phyloP scores from a whole-genome alignment of 1,140 invertebrate genomes.

The Amphibalanus amphitrite region DNA sequence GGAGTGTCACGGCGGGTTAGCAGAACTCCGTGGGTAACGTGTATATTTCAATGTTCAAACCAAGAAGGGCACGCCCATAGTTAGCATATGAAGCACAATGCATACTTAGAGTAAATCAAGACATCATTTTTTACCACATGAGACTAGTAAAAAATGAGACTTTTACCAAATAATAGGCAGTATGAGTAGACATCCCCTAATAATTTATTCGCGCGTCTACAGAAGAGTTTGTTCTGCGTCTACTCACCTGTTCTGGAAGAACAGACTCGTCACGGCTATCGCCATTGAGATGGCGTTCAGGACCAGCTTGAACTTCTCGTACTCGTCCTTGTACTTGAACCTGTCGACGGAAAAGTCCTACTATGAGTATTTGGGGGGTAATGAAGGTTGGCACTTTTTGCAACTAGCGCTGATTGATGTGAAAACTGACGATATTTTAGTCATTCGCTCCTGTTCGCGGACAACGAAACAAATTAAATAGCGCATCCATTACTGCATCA shows the following conservation, averaged over 20 bases:
- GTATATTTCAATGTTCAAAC: constrained; percentile 8
- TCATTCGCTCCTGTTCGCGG: background rate
- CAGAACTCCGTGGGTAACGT: constrained; percentile 8
- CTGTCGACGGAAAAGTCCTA: constrained; percentile 32
- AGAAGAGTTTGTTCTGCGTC: background rate
- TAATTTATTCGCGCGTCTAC: constrained; percentile 4
- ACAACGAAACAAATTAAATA: constrained; percentile 4
- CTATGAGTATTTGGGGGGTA: no score
- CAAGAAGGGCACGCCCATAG: background rate
- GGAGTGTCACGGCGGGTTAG: constrained; percentile 11
- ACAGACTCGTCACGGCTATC: constrained; percentile 64
- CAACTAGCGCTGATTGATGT: constrained; percentile 1
- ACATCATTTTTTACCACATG: constrained; percentile 9
- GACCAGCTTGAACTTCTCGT: constrained; percentile 93
- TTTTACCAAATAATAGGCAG: background rate
- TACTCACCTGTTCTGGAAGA: constrained; percentile 57
- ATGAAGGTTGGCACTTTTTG: no score
- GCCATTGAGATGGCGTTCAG: constrained; percentile 82
- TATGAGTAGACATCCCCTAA: background rate
- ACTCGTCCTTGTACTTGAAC: constrained; percentile 95
- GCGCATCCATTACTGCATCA: background rate
- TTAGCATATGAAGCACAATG: constrained; percentile 9
- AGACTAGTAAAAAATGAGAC: background rate
- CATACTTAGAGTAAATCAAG: constrained; percentile 7
- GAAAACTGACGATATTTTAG: background rate